phyloP scores from a whole-genome alignment of 1,140 invertebrate genomes.

The Probaryconus sp. region DNA sequence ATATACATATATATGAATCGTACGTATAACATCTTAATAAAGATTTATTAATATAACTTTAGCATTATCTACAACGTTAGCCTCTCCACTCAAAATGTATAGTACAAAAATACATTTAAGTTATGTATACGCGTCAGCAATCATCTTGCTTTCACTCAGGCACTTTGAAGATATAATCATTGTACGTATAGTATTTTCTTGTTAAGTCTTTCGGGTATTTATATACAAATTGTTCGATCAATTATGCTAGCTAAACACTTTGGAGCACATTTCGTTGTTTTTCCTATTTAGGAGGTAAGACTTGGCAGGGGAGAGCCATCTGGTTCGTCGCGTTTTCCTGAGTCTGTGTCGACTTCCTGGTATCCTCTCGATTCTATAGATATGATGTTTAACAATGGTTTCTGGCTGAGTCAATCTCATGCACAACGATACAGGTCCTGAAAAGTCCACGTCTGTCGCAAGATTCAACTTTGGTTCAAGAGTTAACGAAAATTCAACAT shows the following conservation, averaged over 20 bases:
- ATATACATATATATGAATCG: slow-evolving; percentile 25
- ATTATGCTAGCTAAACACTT: slow-evolving; percentile 69
- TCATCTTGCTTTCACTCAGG: slow-evolving; percentile 7
- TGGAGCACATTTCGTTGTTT: slow-evolving; percentile 88
- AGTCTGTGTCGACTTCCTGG: slow-evolving; percentile 83
- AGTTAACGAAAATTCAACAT: slow-evolving; percentile 84
- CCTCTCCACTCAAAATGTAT: slow-evolving; percentile 53
- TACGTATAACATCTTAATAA: slow-evolving; percentile 45
- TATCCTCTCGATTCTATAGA: slow-evolving; percentile 84
- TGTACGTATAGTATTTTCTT: slow-evolving; percentile 25
- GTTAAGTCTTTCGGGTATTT: slow-evolving; percentile 14
- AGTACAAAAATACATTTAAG: slow-evolving; percentile 62
- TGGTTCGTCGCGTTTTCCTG: slow-evolving; percentile 76
- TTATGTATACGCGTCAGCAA: slow-evolving; percentile 40
- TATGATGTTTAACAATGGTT: slow-evolving; percentile 82
- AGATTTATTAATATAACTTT: slow-evolving; percentile 56
- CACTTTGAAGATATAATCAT: slow-evolving; percentile 47
- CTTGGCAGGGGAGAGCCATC: slow-evolving; percentile 79
- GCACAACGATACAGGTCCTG: slow-evolving; percentile 86
- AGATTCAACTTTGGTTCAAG: slow-evolving; percentile 86
- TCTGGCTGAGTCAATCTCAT: slow-evolving; percentile 88
- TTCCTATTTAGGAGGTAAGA: slow-evolving; percentile 88
- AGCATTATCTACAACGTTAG: slow-evolving; percentile 60
- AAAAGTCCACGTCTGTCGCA: slow-evolving; percentile 89
- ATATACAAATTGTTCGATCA: slow-evolving; percentile 38